Conservation (phyloP, 1,140 invertebrate species). For the Ridgeia piscesae region DNA sequence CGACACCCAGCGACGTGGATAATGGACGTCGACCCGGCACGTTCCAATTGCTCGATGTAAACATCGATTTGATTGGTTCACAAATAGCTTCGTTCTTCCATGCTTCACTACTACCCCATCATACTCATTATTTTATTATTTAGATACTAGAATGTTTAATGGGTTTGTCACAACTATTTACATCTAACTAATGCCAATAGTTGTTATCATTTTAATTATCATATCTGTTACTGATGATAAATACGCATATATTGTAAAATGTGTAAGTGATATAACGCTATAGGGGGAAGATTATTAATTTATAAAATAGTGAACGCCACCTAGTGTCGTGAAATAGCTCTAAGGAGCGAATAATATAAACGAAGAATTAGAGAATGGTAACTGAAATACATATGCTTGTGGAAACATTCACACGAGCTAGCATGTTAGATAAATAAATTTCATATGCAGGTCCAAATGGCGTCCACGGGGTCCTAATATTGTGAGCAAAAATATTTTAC, state of each 20-base stretch:
- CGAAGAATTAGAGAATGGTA: not conserved
- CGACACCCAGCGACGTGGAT: not conserved
- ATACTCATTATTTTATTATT: not conserved
- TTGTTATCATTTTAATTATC: not conserved
- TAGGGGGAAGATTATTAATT: not conserved
- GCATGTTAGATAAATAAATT: too few relatives aligned
- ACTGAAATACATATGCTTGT: not conserved
- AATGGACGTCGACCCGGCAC: slow-evolving; percentile 2
- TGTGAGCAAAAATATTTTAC: too few relatives aligned
- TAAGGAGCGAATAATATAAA: not conserved
- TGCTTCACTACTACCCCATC: slow-evolving; percentile 15
- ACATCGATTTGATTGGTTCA: slow-evolving; percentile 36
- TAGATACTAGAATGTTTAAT: not conserved
- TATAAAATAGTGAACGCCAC: not conserved
- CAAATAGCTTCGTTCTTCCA: slow-evolving; percentile 26
- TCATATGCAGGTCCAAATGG: too few relatives aligned
- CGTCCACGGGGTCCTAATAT: too few relatives aligned
- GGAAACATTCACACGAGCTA: too few relatives aligned
- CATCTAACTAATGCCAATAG: not conserved
- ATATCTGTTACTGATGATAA: not conserved
- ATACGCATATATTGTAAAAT: not conserved
- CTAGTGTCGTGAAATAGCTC: not conserved
- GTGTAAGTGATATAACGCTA: not conserved
- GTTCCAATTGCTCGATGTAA: slow-evolving; percentile 28
- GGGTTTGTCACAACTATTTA: not conserved